Evolutionary conservation across 2,113 vertebrate species (phyloP).

Genomic region (Chionomys nivalis): DNA sequence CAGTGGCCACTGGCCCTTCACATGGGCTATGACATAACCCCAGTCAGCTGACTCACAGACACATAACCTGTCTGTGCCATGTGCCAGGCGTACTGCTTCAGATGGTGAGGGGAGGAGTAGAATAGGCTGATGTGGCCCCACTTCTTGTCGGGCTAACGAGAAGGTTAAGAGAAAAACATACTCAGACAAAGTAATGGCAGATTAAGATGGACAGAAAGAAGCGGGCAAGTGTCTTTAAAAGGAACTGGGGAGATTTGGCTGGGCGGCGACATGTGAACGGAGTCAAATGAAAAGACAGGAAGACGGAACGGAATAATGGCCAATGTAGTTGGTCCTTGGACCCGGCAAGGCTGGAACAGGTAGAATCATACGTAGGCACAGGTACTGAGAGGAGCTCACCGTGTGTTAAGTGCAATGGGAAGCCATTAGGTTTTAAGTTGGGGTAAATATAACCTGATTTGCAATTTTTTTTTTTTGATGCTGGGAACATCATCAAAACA

Average conservation of each 20-base stretch:
- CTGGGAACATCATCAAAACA: neutral
- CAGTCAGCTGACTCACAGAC: constrained; percentile 44
- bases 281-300: neutral
- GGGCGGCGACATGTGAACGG: neutral
- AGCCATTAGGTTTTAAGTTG: neutral
- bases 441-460: constrained; percentile 4
- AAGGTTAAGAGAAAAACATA: neutral
- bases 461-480: neutral
- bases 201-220: neutral
- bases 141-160: neutral
- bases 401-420: neutral
- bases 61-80: neutral
- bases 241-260: neutral
- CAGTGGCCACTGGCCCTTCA: constrained; percentile 1
- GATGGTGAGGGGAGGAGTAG: neutral
- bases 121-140: neutral
- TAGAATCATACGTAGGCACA: neutral
- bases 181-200: neutral
- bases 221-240: neutral
- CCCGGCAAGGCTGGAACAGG: neutral
- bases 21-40: neutral
- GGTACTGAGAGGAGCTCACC: neutral
- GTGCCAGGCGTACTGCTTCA: constrained; percentile 13
- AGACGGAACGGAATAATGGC: constrained; percentile 17
- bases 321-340: neutral